Percentiles rank a stretch among this genome's conserved stretches.
Evolutionary conservation across 2,888 invertebrate genomes (phyloP).

Genomic region (Pteria penguin): DNA sequence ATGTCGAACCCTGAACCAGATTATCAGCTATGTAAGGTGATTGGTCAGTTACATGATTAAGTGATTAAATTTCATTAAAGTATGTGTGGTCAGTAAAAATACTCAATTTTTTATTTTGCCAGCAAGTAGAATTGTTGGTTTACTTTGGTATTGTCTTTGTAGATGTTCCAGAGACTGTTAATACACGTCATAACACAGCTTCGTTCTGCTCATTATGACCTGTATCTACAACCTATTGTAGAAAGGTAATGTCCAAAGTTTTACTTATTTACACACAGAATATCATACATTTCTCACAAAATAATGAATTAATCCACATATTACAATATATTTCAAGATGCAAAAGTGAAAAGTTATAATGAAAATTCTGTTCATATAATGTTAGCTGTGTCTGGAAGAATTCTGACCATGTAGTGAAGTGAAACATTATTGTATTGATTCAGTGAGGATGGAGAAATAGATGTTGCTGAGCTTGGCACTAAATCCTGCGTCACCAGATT

Average conservation of each 20-base stretch:
- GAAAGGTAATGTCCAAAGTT: constrained; percentile 70
- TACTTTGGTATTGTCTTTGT: constrained; percentile 36
- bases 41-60: background rate
- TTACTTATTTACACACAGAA: no score
- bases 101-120: background rate
- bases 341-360: no score
- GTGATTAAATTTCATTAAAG: no score
- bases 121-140: background rate
- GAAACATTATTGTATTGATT: constrained; percentile 14
- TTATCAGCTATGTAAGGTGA: background rate
- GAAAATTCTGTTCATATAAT: no score
- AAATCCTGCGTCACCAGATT: constrained; percentile 91
- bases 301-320: no score
- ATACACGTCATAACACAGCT: constrained; percentile 96
- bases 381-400: no score
- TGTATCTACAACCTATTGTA: constrained; percentile 83
- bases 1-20: background rate
- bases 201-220: constrained; percentile 84
- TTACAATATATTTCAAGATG: no score
- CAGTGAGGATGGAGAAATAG: constrained; percentile 68
- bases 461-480: constrained; percentile 70
- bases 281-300: no score
- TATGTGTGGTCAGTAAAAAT: no score
- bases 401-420: no score
- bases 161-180: constrained; percentile 94